phyloP scores from a whole-genome alignment of 2,797 vertebrate genomes.

The Caiman crocodilus region DNA sequence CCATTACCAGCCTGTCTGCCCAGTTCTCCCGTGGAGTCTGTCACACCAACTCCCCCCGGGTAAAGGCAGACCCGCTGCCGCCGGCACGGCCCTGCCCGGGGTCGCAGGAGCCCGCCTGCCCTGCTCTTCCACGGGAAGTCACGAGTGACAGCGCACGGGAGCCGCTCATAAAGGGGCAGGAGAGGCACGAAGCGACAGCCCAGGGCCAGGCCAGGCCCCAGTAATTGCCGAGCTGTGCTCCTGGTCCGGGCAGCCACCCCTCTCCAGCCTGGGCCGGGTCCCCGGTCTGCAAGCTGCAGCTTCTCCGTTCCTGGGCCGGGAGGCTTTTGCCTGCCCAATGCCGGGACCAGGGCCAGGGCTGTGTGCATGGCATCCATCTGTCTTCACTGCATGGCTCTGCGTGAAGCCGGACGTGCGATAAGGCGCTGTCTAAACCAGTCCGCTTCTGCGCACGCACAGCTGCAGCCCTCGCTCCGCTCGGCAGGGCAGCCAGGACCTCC shows the following conservation, averaged over 20 bases:
- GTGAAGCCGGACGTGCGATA: too few species aligned
- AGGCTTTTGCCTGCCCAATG: rapidly evolving
- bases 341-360: background rate
- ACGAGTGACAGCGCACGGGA: background rate
- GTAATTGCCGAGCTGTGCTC: conserved; percentile 21
- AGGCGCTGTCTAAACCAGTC: too few species aligned
- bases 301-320: rapidly evolving
- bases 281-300: background rate
- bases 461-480: too few species aligned
- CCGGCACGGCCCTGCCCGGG: too few species aligned
- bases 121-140: too few species aligned
- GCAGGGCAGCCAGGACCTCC: too few species aligned
- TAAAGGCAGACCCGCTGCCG: too few species aligned
- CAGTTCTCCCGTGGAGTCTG: background rate
- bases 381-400: too few species aligned
- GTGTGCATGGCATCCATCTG: too few species aligned
- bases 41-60: too few species aligned
- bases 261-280: background rate
- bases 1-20: background rate
- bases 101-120: background rate
- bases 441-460: too few species aligned
- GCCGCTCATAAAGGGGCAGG: background rate
- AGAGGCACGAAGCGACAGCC: background rate
- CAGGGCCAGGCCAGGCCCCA: background rate
- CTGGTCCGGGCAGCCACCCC: background rate